These are phyloP conservation scores for Eueides isabella DNA, from an alignment of 1,140 invertebrate genomes.

Conservation along the genomic window DNA sequence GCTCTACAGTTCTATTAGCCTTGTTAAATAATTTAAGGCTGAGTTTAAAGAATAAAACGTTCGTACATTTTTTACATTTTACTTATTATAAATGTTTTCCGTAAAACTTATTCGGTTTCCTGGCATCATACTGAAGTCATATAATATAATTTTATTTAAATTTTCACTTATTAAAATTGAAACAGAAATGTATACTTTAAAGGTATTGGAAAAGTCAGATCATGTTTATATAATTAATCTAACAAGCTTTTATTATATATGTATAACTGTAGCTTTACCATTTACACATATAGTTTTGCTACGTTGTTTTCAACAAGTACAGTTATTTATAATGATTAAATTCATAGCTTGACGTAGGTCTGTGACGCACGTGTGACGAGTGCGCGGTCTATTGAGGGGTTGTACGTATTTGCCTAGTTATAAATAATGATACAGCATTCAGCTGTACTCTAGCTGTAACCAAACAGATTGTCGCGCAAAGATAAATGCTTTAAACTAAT, in stretches of 20 bases:
- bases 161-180: no score
- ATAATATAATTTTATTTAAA: no score
- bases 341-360: slow-evolving; percentile 43
- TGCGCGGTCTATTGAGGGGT: slow-evolving; percentile 39
- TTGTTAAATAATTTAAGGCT: slow-evolving; percentile 6
- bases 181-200: no score
- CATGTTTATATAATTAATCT: neutral
- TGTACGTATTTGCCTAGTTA: slow-evolving; percentile 49
- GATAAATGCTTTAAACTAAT: slow-evolving; percentile 74
- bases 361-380: slow-evolving; percentile 50
- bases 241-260: neutral
- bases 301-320: neutral
- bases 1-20: slow-evolving; percentile 8
- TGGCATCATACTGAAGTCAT: no score
- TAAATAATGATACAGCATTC: slow-evolving; percentile 51
- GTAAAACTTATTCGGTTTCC: no score
- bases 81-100: neutral
- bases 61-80: neutral
- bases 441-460: slow-evolving; percentile 42
- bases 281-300: neutral
- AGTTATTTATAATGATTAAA: slow-evolving; percentile 26
- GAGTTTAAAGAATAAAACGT: neutral
- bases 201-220: no score
- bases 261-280: neutral
- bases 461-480: slow-evolving; percentile 59